phyloP scores from a whole-genome alignment of 2,113 vertebrate genomes.

The Sinocyclocheilus anshuiensis region DNA sequence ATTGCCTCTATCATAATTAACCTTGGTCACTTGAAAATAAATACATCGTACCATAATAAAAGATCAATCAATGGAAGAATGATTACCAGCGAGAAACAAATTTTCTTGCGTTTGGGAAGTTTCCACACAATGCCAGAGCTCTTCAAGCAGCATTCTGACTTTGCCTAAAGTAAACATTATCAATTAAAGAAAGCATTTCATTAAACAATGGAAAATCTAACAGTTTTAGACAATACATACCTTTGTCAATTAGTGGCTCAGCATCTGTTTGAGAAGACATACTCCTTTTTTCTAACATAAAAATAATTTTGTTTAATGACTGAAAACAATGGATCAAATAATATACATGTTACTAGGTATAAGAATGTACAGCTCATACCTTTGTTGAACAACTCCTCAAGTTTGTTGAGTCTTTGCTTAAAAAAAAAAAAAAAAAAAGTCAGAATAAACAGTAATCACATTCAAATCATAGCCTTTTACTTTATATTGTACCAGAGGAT shows the following conservation, averaged over 20 bases:
- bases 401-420: constrained; percentile 78
- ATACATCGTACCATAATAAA: neutral
- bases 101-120: constrained; percentile 51
- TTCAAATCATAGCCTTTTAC: neutral
- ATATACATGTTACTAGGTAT: neutral
- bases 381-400: constrained; percentile 79
- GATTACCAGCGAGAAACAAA: constrained; percentile 57
- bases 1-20: neutral
- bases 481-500: neutral
- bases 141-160: constrained; percentile 82
- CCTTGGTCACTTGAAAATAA: neutral
- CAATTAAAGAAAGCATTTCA: constrained; percentile 12
- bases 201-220: neutral
- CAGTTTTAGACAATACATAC: constrained; percentile 69
- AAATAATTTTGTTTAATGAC: constrained; percentile 25
- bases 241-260: constrained; percentile 83
- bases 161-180: constrained; percentile 74
- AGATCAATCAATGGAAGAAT: neutral
- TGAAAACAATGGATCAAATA: constrained; percentile 30
- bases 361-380: constrained; percentile 68
- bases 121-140: constrained; percentile 89
- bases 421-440: neutral
- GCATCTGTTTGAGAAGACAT: constrained; percentile 79
- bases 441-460: neutral
- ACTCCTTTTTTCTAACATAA: constrained; percentile 75